These are phyloP conservation scores for Discoglossus pictus DNA, from an alignment of 2,797 vertebrate species.

Conservation along the genomic window DNA sequence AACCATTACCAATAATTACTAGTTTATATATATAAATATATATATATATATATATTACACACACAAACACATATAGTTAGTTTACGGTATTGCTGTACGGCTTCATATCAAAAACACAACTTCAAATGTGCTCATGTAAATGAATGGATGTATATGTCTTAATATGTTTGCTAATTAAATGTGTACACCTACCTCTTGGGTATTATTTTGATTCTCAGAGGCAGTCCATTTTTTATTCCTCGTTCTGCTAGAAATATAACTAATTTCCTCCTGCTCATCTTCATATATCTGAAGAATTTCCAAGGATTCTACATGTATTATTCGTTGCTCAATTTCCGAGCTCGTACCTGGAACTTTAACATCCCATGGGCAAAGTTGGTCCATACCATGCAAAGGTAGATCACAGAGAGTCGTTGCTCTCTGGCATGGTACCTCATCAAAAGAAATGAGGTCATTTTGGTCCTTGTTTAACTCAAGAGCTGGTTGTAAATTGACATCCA, in stretches of 20 bases:
- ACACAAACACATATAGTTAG: not conserved
- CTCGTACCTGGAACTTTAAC: conserved; percentile 13
- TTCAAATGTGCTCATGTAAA: too few relatives aligned
- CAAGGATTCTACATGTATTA: conserved; percentile 24
- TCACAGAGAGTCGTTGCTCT: not conserved
- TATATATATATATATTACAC: not conserved
- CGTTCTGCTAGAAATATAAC: not conserved
- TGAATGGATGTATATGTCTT: too few relatives aligned
- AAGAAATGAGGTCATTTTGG: not conserved
- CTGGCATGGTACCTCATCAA: too few relatives aligned
- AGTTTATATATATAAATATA: not conserved
- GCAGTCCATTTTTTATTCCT: conserved; percentile 1
- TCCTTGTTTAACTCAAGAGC: not conserved
- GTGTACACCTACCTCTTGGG: conserved; percentile 16
- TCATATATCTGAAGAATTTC: conserved; percentile 46
- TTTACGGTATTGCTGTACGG: not conserved
- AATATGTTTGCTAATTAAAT: too few relatives aligned
- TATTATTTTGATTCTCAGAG: not conserved
- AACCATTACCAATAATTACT: not conserved
- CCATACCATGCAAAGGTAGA: not conserved
- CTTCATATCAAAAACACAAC: not conserved
- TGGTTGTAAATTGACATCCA: not conserved
- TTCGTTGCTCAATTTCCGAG: conserved; percentile 3
- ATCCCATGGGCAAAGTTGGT: conserved; percentile 8
- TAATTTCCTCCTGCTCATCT: conserved; percentile 38